Percentiles rank a stretch among this genome's conserved stretches.
These are phyloP conservation scores for Morpho deidamia DNA, from an alignment of 2,888 invertebrate genomes.

Conservation along the genomic window DNA sequence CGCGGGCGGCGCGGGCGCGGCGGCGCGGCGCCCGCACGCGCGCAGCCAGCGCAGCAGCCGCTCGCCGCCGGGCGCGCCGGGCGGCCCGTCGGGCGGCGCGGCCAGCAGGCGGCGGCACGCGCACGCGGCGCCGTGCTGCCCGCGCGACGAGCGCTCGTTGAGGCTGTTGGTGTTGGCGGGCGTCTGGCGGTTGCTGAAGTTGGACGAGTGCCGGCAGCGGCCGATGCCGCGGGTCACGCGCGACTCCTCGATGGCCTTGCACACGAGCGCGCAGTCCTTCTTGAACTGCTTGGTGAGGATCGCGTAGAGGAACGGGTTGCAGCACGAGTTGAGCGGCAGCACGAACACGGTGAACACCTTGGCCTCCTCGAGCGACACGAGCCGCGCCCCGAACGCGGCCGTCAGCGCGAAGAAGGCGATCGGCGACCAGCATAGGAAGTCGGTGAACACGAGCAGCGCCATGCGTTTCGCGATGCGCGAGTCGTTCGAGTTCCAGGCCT, in stretches of 20 bases:
- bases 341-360: conserved; percentile 98
- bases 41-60: conserved; percentile 66
- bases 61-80: conserved; percentile 62
- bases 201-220: conserved; percentile 90
- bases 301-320: conserved; percentile 98
- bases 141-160: conserved; percentile 87
- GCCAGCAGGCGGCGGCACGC: conserved; percentile 83
- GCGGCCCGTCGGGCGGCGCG: conserved; percentile 84
- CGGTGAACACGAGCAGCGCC: conserved; percentile 97
- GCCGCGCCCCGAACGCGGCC: conserved; percentile 93
- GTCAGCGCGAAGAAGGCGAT: conserved; percentile 97
- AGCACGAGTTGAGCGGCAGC: conserved; percentile 96
- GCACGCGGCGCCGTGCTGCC: conserved; percentile 78
- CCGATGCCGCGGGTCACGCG: conserved; percentile 93
- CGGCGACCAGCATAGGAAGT: conserved; percentile 98
- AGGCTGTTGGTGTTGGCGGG: conserved; percentile 92
- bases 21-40: conserved; percentile 55
- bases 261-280: conserved; percentile 96
- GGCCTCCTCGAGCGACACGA: conserved; percentile 96
- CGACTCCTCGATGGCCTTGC: conserved; percentile 97
- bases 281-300: conserved; percentile 98
- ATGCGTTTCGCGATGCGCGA: conserved; percentile 97
- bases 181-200: conserved; percentile 92
- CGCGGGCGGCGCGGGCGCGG: conserved; percentile 41
- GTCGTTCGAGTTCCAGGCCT: conserved; percentile 98